These are phyloP conservation scores for Caenorhabditis zanzibari DNA, from an alignment of 2,888 invertebrate genomes.

Conservation along the genomic window DNA sequence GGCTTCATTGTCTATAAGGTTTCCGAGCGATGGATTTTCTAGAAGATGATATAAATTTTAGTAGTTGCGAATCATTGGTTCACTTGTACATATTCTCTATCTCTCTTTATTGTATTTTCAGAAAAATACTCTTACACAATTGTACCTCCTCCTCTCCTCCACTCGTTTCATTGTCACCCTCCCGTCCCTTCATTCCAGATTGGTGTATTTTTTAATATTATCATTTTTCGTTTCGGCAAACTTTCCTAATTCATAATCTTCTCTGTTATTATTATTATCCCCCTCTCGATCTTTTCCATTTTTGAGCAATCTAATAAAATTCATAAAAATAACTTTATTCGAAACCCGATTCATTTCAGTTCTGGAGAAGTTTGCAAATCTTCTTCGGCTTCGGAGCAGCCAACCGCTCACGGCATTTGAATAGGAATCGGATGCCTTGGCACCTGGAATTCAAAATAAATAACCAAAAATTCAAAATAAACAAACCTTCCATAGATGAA, in stretches of 20 bases:
- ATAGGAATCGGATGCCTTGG: slow-evolving; percentile 70
- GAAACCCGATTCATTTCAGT: slow-evolving; percentile 2
- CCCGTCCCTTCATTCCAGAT: no score
- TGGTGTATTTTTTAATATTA: not conserved
- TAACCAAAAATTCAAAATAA: no score
- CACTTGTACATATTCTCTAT: not conserved
- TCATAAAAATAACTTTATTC: not conserved
- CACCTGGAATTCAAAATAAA: slow-evolving; percentile 56
- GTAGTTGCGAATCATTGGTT: slow-evolving; percentile 1
- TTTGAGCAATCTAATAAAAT: slow-evolving; percentile 10
- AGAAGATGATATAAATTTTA: not conserved
- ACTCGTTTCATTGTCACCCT: not conserved
- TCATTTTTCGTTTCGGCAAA: not conserved
- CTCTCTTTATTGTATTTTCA: slow-evolving; percentile 30
- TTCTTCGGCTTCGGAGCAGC: slow-evolving; percentile 61
- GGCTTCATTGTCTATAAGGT: not conserved
- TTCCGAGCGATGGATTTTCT: not conserved
- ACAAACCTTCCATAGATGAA: slow-evolving; percentile 77
- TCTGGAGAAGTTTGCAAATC: slow-evolving; percentile 58
- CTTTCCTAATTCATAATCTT: slow-evolving; percentile 2
- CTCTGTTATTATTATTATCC: slow-evolving; percentile 5
- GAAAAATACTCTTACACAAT: slow-evolving; percentile 20
- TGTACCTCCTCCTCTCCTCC: not conserved
- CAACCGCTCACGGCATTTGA: slow-evolving; percentile 61
- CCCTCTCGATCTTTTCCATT: not conserved